Base-by-base conservation (phyloP, 2,888 invertebrate genomes). In the Lasioglossum villosulum region DNA sequence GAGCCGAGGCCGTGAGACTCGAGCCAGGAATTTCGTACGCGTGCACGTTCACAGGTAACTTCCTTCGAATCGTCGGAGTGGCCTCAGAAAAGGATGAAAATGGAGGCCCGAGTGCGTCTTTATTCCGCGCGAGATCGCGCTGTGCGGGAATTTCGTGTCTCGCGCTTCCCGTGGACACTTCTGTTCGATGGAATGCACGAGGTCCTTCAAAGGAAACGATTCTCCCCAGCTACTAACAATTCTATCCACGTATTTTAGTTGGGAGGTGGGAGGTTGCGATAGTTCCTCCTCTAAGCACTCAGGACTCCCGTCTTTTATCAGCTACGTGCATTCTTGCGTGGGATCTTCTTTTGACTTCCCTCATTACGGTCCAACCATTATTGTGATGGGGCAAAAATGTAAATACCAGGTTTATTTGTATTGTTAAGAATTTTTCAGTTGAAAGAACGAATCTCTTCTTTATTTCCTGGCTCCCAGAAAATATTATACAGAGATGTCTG, bases 21-120 rank as follows among this genome's bases (percentile, higher is more conserved):
- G 34, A 4, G 23, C 23, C 4, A 10, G 37, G 37, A 68, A 68
- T 68, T 68, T 68, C 68, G 23, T 68, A 37, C 68, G 71, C 63
- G 70, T 59, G 23, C 30, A 75, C 68, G 74, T 59, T 39, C 30
- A 27, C 27, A 42, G 27, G 59, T 71, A 82, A 84, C 78, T 84
- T 82, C 39, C 68, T 66, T 34, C 73, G 70, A 75, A 82, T 78
- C 75, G 75, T 66, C 63, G 34, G 45, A 82, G 42, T 71, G 78
- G 48, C 39, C 30, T 42, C 39, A 34, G 27, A 30, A 12, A 27
- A 37, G n/a, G 27, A 63, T 56, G 48, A 42, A 42, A 42, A 59
- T 52, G 14, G 23, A 19, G 66, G 66, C 34, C 19, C 30, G 45
- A n/a, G 27, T 59, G 37, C 30, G 80, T 78, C 75, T 39, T 42